A percentile compares a stretch with the other conserved stretches of the same genome.
phyloP scores from a whole-genome alignment of 1,140 invertebrate genomes.

The Diabrotica virgifera region DNA sequence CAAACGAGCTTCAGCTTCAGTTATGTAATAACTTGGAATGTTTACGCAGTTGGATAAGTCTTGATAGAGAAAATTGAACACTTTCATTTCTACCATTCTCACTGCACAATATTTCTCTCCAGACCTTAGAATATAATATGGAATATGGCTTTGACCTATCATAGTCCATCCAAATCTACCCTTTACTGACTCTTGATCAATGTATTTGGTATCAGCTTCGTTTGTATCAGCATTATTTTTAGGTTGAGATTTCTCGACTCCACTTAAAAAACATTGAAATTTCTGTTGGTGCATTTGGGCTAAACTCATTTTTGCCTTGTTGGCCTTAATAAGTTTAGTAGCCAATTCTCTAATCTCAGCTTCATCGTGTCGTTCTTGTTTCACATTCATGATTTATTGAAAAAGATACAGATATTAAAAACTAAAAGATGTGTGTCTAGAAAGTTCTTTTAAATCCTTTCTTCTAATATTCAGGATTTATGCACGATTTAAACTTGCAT shows the following conservation, averaged over 20 bases:
- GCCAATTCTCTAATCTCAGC: constrained; percentile 81
- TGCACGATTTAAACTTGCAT: constrained; percentile 15
- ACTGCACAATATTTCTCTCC: constrained; percentile 87
- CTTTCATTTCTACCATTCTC: constrained; percentile 83
- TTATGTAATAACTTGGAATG: constrained; percentile 91
- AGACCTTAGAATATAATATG: constrained; percentile 80
- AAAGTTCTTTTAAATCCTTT: not conserved
- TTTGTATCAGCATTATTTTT: constrained; percentile 24
- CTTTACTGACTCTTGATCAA: constrained; percentile 75
- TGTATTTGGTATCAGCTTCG: constrained; percentile 35
- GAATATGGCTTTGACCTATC: constrained; percentile 80
- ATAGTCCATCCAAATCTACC: constrained; percentile 88
- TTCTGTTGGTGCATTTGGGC: too few species aligned
- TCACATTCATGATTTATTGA: constrained; percentile 52
- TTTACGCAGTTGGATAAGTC: constrained; percentile 85
- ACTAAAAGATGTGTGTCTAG: constrained; percentile 1
- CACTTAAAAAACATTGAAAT: too few species aligned
- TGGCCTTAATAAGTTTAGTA: constrained; percentile 80
- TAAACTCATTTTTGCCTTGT: constrained; percentile 75
- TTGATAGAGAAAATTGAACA: constrained; percentile 73
- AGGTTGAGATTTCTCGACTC: constrained; percentile 31
- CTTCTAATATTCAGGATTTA: too few species aligned
- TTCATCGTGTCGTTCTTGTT: constrained; percentile 80
- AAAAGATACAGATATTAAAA: constrained; percentile 11
- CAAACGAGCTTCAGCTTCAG: constrained; percentile 82